Base-by-base conservation (phyloP, 2,113 vertebrate genomes). In the Pavo muticus region DNA sequence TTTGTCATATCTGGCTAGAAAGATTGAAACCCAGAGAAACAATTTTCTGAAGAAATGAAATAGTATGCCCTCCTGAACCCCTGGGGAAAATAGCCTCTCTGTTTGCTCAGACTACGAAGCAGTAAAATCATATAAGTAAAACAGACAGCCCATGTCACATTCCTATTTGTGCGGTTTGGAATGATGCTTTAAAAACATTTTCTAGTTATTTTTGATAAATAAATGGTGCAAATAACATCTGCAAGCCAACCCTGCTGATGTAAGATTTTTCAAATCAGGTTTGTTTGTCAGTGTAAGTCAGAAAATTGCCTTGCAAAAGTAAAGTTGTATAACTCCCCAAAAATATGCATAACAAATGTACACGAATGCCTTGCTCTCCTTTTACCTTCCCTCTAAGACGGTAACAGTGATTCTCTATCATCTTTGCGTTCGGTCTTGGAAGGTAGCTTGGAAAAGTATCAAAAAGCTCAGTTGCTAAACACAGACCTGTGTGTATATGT, bases 41-140 rank as follows among this genome's bases (percentile, higher is more conserved):
- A 99, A 99, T 99, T 99, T 99, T 99, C 99, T 99, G 98, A 98
- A 98, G 98, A 99, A 99, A 99, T 99, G 99, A 99, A 99, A 99
- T 98, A 96, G 98, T 97, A 85, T 99, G 99, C 98, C 99, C 99
- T 99, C 96, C 97, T 98, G 98, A 99, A 99, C 99, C 98, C 98
- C 98, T 98, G 98, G 99, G 99, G 98, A 99, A 98, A 98, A 98
- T 98, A 98, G 98, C 97, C 98, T 98, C 90, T 96, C 97, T 96
- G 97, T 98, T 99, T 98, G 98, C 97, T 98, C 98, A 96, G 98
- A 99, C 99, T 99, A 98, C 97, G 98, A 99, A 99, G 98, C 97
- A 97, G 98, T 98, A 97, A 98, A 98, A 97, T 96, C 97, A 98
- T 97, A 97, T 99, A 98, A 99, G 98, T 98, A 98, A 98, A 99